A percentile compares a stretch with the other conserved stretches of the same genome.
phyloP scores from a whole-genome alignment of 2,113 vertebrate genomes.

The Mirza zaza region DNA sequence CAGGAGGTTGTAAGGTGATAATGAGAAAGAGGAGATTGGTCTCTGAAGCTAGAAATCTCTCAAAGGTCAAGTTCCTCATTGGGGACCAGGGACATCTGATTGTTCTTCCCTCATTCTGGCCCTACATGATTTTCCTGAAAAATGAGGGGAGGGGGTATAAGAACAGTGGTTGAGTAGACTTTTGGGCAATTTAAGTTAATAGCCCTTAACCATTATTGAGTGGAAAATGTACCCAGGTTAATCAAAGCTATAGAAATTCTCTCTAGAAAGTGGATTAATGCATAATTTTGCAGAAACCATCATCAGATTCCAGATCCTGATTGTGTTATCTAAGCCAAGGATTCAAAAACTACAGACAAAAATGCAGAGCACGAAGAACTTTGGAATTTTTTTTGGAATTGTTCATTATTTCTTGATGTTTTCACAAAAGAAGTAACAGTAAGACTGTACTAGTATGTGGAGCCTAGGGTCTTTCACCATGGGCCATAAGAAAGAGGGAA shows the following conservation, averaged over 20 bases:
- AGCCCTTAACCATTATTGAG: neutral
- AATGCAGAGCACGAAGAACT: neutral
- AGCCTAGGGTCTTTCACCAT: neutral
- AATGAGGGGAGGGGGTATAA: neutral
- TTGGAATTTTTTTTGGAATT: neutral
- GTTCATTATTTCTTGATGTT: neutral
- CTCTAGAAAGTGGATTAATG: neutral
- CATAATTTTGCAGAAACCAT: neutral
- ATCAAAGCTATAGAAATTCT: neutral
- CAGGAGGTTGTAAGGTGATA: neutral
- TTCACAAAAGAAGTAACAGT: neutral
- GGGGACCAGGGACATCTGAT: neutral
- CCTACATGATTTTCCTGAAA: neutral
- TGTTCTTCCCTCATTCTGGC: neutral
- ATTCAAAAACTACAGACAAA: neutral
- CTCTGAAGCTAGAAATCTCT: neutral
- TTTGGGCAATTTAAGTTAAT: neutral
- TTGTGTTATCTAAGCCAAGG: neutral
- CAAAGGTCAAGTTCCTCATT: neutral
- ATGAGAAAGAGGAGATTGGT: neutral
- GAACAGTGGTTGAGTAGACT: accelerated
- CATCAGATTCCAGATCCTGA: neutral
- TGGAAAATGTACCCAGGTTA: neutral
- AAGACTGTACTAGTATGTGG: neutral
- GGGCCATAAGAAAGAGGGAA: accelerated